Evolutionary conservation across 2,113 vertebrate genomes (phyloP).

Genomic region (Jaculus jaculus): DNA sequence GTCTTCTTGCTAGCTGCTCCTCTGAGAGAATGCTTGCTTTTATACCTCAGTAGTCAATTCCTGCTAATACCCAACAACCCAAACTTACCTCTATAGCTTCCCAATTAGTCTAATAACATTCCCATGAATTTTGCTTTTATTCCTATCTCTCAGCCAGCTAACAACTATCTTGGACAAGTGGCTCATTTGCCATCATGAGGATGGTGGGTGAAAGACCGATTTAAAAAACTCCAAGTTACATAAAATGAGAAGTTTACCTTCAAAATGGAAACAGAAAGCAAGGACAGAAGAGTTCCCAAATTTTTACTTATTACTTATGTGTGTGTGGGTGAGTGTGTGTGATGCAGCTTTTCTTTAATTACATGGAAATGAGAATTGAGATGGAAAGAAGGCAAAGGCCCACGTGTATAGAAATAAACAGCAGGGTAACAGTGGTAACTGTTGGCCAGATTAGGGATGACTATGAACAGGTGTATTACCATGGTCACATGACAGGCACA

Average conservation of each 20-base stretch:
- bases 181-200: background rate
- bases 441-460: background rate
- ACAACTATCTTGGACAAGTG: background rate
- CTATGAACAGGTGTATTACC: conserved; percentile 5
- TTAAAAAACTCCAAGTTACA: background rate
- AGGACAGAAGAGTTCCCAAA: conserved; percentile 32
- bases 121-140: background rate
- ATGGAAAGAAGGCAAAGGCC: conserved; percentile 14
- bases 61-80: background rate
- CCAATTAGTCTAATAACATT: background rate
- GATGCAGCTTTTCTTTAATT: background rate
- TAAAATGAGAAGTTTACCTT: background rate
- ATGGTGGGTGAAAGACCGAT: background rate
- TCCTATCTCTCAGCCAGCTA: background rate
- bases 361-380: background rate
- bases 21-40: background rate
- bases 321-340: background rate
- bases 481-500: background rate
- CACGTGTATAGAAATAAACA: conserved; percentile 50
- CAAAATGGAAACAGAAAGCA: conserved; percentile 37
- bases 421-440: background rate
- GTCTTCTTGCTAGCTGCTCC: background rate
- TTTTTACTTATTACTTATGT: too few relatives aligned
- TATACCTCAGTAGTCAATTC: background rate
- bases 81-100: background rate